Percentiles rank a stretch among this genome's conserved stretches.
Evolutionary conservation across 1,140 invertebrate species (phyloP).

Genomic region (Brachionus koreanus): DNA sequence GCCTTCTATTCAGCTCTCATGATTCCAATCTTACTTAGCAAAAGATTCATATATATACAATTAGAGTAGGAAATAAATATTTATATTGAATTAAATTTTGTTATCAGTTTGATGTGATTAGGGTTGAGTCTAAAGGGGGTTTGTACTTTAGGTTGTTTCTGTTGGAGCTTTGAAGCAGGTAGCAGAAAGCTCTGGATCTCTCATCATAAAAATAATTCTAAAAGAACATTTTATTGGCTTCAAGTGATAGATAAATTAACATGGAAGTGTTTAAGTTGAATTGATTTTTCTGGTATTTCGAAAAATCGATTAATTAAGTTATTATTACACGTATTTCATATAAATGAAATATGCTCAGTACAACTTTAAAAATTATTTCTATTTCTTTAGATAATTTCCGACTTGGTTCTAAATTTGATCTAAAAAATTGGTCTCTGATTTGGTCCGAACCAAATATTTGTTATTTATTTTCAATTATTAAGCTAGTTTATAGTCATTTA

Average conservation of each 20-base stretch:
- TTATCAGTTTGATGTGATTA: too few relatives aligned
- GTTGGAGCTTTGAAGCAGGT: too few relatives aligned
- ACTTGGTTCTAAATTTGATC: neutral
- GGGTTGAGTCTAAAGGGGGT: too few relatives aligned
- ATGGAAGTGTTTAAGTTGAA: neutral
- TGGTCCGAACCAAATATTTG: neutral
- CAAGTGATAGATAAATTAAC: neutral
- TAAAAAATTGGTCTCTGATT: neutral
- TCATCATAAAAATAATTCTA: neutral
- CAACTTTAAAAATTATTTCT: neutral
- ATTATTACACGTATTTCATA: neutral
- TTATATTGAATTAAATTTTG: too few relatives aligned
- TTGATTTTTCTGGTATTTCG: neutral
- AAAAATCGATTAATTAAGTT: neutral
- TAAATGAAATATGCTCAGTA: neutral
- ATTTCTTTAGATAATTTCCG: neutral
- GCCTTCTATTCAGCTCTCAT: too few relatives aligned
- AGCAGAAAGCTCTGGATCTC: too few relatives aligned
- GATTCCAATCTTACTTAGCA: too few relatives aligned
- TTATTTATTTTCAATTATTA: neutral
- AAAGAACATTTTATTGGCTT: neutral
- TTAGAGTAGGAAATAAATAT: too few relatives aligned
- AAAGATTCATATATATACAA: too few relatives aligned
- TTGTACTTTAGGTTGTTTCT: too few relatives aligned
- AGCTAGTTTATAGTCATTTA: neutral